Base-by-base conservation (phyloP, 2,888 invertebrate genomes). In the Neoscelio sp. region DNA sequence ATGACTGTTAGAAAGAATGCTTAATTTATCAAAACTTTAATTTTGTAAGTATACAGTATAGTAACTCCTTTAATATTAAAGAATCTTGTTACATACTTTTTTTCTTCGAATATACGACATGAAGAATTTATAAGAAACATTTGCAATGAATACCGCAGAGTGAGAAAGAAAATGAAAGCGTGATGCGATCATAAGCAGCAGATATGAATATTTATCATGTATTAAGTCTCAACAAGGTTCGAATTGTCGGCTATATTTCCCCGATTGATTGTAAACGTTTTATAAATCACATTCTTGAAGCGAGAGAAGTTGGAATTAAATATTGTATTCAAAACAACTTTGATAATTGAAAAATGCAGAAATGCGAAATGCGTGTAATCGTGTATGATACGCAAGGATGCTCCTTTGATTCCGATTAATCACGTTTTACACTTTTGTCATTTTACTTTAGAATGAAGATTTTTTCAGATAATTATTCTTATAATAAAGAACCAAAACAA, bases 171-270 rank as follows among this genome's bases (percentile, higher is more conserved):
- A n/a, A n/a, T n/a, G n/a, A n/a, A n/a, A n/a, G n/a, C n/a, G n/a
- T n/a, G n/a, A n/a, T 50, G n/a, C n/a, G 50, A 50, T 50, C 50
- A 50, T 17, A 50, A 50, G 30, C 18, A 50, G 18, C 13, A 33
- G 50, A 50, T 50, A 50, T 50, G 50, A 50, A 50, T 50, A 50
- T 50, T 50, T 50, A 50, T 50, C 50, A 33, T 33, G 33, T 50
- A 33, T 50, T 50, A 50, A 50, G 50, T 50, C 18, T 18, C 33
- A 30, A 6, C 50, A 20, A 44, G 44, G 18, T 46, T 23, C 23
- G 46, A 46, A 46, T 46, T 26, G 26, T 26, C 23, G 12, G 26
- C 26, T 26, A 12, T n/a, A n/a, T n/a, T 26, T 26, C 26, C 17
- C 12, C 46, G 46, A 46, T 23, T 26, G 23, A 46, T 46, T 23